Evolutionary conservation across 2,113 vertebrate genomes (phyloP).

Genomic region (Panthera leo): DNA sequence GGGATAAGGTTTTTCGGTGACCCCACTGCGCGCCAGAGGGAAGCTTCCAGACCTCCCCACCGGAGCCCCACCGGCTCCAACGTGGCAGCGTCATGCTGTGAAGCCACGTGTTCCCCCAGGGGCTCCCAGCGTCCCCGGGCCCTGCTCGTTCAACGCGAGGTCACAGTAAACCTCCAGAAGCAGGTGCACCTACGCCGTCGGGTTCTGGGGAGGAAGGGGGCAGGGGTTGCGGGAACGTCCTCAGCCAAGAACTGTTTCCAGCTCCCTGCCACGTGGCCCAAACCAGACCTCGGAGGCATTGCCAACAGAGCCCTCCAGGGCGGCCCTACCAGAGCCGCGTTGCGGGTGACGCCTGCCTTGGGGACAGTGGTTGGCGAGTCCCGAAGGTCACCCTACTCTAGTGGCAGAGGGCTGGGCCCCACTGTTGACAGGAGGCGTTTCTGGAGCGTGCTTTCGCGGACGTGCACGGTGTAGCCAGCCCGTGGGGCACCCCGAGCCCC

Average conservation of each 20-base stretch:
- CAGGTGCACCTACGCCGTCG: accelerated
- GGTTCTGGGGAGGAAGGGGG: neutral
- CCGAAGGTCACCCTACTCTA: neutral
- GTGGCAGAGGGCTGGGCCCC: neutral
- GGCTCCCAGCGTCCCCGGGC: neutral
- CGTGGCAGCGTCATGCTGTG: no score
- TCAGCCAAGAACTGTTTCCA: neutral
- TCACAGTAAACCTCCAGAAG: neutral
- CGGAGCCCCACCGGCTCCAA: neutral
- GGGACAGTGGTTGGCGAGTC: neutral
- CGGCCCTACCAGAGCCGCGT: neutral
- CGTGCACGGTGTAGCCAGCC: accelerated
- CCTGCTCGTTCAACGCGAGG: neutral
- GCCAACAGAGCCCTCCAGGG: neutral
- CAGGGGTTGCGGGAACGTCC: neutral
- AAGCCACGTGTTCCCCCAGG: accelerated
- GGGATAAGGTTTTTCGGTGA: neutral
- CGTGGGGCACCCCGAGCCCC: accelerated
- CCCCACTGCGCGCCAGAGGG: neutral
- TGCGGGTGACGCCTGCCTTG: accelerated
- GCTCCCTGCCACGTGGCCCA: neutral
- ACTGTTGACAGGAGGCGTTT: neutral
- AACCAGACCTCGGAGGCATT: neutral
- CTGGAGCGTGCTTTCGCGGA: neutral
- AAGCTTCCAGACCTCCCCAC: neutral